These are phyloP conservation scores for Limnephilus rhombicus DNA, from an alignment of 2,888 invertebrate species.

Conservation along the genomic window DNA sequence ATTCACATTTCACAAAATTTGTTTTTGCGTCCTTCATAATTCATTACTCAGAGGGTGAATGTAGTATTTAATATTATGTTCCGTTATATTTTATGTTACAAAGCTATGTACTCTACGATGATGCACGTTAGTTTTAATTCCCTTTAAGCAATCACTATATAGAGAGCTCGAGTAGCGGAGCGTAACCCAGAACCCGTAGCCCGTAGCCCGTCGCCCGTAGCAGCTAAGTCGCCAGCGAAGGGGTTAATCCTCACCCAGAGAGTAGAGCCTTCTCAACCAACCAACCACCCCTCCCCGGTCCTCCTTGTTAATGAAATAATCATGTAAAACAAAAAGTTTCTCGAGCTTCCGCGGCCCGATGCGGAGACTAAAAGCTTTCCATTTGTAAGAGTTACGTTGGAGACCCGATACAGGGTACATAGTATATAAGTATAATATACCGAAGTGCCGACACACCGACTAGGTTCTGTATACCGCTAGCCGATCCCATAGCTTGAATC, in stretches of 20 bases:
- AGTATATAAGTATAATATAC: neutral
- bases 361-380: constrained; percentile 66
- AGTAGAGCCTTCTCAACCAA: constrained; percentile 38
- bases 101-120: neutral
- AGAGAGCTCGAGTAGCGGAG: neutral
- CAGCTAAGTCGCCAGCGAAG: constrained; percentile 54
- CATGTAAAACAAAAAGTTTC: constrained; percentile 67
- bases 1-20: too few relatives aligned
- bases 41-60: too few relatives aligned
- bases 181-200: constrained; percentile 19
- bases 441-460: neutral
- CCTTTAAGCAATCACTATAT: neutral
- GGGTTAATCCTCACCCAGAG: constrained; percentile 62
- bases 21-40: too few relatives aligned
- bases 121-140: constrained; percentile 42
- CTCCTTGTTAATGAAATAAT: constrained; percentile 67
- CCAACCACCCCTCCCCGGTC: constrained; percentile 50
- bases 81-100: neutral
- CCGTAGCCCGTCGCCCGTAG: constrained; percentile 15
- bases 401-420: constrained; percentile 10
- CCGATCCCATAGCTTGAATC: neutral
- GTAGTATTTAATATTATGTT: neutral
- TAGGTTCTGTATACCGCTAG: neutral
- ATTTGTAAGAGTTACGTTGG: constrained; percentile 53
- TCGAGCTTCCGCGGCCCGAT: constrained; percentile 57